Conservation (phyloP, 2,888 invertebrate species). For the Cephonodes hylas region DNA sequence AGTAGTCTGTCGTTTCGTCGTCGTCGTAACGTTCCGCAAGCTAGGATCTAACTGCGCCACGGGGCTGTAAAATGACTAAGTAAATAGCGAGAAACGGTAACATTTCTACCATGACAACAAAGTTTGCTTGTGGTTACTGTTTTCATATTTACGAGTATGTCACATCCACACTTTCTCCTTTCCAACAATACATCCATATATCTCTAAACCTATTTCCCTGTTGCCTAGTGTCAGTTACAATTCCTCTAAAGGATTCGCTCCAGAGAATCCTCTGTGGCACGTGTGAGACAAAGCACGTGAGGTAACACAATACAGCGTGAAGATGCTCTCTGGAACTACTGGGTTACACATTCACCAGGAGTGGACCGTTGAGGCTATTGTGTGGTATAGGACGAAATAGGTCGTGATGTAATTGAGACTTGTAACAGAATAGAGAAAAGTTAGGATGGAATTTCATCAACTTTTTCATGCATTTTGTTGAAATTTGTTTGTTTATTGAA, state of each 20-base stretch:
- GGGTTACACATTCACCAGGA: neutral
- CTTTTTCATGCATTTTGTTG: no score
- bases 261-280: neutral
- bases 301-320: neutral
- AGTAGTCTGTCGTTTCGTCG: no score
- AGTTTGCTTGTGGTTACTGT: neutral
- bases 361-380: neutral
- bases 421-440: no score
- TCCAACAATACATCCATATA: neutral
- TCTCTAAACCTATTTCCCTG: neutral
- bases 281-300: neutral
- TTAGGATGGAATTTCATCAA: no score
- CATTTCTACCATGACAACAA: no score
- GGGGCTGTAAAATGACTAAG: no score
- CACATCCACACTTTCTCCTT: neutral
- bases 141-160: neutral
- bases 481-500: no score
- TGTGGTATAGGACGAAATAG: neutral
- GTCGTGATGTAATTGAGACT: no score
- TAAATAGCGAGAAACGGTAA: no score
- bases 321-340: conserved; percentile 1
- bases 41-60: no score
- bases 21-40: no score
- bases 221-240: neutral
- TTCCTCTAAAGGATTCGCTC: neutral